Percentiles rank a stretch among this genome's conserved stretches.
Conservation (phyloP, 1,140 invertebrate genomes). For the Pseudomyrmex gracilis region DNA sequence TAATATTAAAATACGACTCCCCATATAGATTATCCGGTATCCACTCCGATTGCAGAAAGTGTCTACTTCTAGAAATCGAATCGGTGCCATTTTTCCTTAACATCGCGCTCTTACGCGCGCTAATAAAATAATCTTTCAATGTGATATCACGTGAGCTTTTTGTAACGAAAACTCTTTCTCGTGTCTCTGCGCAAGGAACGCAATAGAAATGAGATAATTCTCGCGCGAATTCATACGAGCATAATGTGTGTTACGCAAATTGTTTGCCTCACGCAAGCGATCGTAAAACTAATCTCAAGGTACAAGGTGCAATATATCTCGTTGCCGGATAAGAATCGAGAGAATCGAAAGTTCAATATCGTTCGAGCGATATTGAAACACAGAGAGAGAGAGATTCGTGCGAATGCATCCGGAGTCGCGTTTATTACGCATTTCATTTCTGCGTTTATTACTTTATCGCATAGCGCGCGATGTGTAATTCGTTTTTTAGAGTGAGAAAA, state of each 20-base stretch:
- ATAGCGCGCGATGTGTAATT: neutral
- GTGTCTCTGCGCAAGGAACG: too few relatives aligned
- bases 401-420: neutral
- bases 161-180: too few relatives aligned
- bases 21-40: too few relatives aligned
- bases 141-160: too few relatives aligned
- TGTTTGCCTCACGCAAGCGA: constrained; percentile 4
- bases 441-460: constrained; percentile 40
- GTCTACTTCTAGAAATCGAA: too few relatives aligned
- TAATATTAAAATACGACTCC: too few relatives aligned
- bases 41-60: too few relatives aligned
- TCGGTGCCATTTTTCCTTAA: too few relatives aligned
- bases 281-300: constrained; percentile 20
- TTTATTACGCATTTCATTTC: constrained; percentile 40
- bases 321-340: constrained; percentile 16
- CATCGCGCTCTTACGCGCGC: too few relatives aligned
- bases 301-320: constrained; percentile 20
- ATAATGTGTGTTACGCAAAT: neutral
- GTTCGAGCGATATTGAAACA: too few relatives aligned
- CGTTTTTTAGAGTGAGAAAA: neutral
- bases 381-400: constrained; percentile 16
- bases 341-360: constrained; percentile 28
- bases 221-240: neutral
- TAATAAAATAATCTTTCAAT: too few relatives aligned
- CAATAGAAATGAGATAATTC: neutral